Conservation (phyloP, 2,797 vertebrate genomes). For the Anas capensis region DNA sequence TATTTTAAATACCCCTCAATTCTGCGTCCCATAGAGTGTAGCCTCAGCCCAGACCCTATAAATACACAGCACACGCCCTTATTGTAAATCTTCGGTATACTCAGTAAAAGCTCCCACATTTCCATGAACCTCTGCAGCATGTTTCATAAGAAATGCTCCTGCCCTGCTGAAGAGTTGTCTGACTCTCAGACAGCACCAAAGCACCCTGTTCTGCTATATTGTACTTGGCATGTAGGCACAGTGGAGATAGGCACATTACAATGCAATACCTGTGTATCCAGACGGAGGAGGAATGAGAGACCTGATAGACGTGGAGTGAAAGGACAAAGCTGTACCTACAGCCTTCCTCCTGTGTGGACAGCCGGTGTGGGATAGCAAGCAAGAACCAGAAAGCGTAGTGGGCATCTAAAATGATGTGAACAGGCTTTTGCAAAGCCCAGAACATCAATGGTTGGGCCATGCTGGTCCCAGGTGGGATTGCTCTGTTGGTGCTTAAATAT, state of each 20-base stretch:
- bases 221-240: neutral
- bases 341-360: neutral
- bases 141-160: neutral
- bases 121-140: neutral
- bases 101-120: neutral
- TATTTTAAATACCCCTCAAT: neutral
- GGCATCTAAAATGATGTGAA: neutral
- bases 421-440: neutral
- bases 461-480: constrained; percentile 29
- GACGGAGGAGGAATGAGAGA: neutral
- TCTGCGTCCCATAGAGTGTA: neutral
- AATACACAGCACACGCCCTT: neutral
- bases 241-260: neutral
- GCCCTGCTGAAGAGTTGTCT: neutral
- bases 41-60: neutral
- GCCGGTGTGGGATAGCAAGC: neutral
- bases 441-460: neutral
- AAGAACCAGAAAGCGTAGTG: neutral
- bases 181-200: neutral
- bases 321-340: neutral
- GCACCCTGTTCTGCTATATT: neutral
- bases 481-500: constrained; percentile 25
- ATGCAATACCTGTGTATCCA: neutral
- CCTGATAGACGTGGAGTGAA: neutral
- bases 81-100: neutral